Evolutionary conservation across 2,888 invertebrate species (phyloP).

Genomic region (Dexiosoma caninum): DNA sequence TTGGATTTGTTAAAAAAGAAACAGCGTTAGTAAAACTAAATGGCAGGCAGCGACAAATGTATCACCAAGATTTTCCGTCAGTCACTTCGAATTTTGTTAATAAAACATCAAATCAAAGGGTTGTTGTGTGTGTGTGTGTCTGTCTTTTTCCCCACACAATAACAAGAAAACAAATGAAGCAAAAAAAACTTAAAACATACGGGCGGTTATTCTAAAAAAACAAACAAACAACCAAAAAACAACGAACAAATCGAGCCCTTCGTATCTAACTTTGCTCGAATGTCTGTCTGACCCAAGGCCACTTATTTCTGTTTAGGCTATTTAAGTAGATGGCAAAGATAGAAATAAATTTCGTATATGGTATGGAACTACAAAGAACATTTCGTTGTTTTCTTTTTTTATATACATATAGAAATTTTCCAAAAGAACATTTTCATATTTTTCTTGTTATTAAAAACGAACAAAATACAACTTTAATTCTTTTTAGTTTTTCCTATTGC

Average conservation of each 20-base stretch:
- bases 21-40: slow-evolving; percentile 13
- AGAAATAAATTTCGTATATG: slow-evolving; percentile 27
- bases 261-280: not conserved
- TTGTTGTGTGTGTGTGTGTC: slow-evolving; percentile 38
- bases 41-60: slow-evolving; percentile 32
- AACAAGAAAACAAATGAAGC: not conserved
- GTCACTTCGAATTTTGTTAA: slow-evolving; percentile 11
- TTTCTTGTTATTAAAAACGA: not conserved
- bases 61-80: slow-evolving; percentile 33
- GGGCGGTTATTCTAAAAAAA: slow-evolving; percentile 37
- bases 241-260: too few relatives aligned
- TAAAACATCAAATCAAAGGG: slow-evolving; percentile 55
- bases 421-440: slow-evolving; percentile 23
- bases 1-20: slow-evolving; percentile 7
- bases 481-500: not conserved
- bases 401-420: slow-evolving; percentile 9
- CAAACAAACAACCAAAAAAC: too few relatives aligned
- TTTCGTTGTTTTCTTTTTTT: slow-evolving; percentile 2
- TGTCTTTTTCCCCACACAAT: not conserved
- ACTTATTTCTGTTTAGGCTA: slow-evolving; percentile 27
- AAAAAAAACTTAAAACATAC: slow-evolving; percentile 28
- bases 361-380: slow-evolving; percentile 18
- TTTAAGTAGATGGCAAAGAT: slow-evolving; percentile 47
- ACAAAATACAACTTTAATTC: slow-evolving; percentile 18
- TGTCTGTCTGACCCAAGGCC: not conserved